These are phyloP conservation scores for Brachyistius frenatus DNA, from an alignment of 2,113 vertebrate genomes.

Conservation along the genomic window DNA sequence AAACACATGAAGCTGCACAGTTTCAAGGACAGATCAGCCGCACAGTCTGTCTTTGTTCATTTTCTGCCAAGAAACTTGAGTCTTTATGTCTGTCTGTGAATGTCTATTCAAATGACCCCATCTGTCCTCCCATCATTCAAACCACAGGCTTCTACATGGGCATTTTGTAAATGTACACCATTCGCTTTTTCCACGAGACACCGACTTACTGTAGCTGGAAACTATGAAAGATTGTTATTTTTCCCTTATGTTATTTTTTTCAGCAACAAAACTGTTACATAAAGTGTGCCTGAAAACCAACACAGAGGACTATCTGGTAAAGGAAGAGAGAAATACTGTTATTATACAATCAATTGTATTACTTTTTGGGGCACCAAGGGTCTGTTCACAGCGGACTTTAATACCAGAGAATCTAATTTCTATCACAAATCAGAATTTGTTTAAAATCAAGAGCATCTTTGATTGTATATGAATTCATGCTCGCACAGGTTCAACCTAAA, in stretches of 20 bases:
- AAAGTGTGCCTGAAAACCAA: slow-evolving; percentile 95
- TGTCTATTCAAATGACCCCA: slow-evolving; percentile 50
- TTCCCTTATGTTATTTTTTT: slow-evolving; percentile 43
- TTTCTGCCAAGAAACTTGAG: slow-evolving; percentile 53
- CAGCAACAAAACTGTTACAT: slow-evolving; percentile 86
- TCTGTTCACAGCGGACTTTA: slow-evolving; percentile 58
- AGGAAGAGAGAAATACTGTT: slow-evolving; percentile 80
- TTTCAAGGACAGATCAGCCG: slow-evolving; percentile 54
- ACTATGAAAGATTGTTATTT: slow-evolving; percentile 82
- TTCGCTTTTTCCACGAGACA: slow-evolving; percentile 79
- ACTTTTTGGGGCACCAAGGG: slow-evolving; percentile 78
- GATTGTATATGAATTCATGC: slow-evolving; percentile 64
- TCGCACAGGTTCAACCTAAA: slow-evolving; percentile 36
- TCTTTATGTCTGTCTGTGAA: slow-evolving; percentile 60
- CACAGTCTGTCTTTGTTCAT: slow-evolving; percentile 40
- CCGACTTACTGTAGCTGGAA: slow-evolving; percentile 85
- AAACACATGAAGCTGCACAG: slow-evolving; percentile 26
- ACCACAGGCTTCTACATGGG: slow-evolving; percentile 68
- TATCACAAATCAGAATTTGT: slow-evolving; percentile 35
- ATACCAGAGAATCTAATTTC: slow-evolving; percentile 27
- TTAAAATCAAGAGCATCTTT: slow-evolving; percentile 54
- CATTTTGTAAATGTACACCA: slow-evolving; percentile 74
- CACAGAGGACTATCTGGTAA: slow-evolving; percentile 66
- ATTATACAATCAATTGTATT: slow-evolving; percentile 90
- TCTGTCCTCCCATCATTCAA: slow-evolving; percentile 34